Evolutionary conservation across 1,140 invertebrate species (phyloP).

Genomic region (Drosophila sp.): DNA sequence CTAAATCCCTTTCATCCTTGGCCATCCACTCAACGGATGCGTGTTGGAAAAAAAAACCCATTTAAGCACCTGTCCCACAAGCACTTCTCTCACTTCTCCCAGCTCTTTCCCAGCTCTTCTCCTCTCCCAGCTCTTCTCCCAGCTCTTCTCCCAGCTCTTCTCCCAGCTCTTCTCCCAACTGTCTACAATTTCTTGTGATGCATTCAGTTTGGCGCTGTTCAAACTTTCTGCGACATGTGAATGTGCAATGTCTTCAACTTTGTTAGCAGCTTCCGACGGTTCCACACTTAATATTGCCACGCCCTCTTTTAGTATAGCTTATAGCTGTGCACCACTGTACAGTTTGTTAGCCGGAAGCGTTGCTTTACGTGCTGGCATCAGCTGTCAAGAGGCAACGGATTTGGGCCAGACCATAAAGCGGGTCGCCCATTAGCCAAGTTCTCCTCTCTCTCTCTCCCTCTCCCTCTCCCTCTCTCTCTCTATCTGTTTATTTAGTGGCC

Average conservation of each 20-base stretch:
- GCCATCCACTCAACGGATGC: constrained; percentile 10
- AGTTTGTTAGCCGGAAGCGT: constrained; percentile 64
- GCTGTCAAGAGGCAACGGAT: constrained; percentile 73
- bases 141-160: neutral
- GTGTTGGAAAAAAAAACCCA: constrained; percentile 62
- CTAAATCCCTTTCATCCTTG: constrained; percentile 19
- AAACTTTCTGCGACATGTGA: constrained; percentile 33
- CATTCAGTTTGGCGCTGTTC: constrained; percentile 13
- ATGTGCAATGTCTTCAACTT: constrained; percentile 55
- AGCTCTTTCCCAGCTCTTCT: neutral
- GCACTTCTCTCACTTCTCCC: neutral
- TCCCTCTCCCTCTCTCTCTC: neutral
- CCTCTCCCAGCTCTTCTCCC: neutral
- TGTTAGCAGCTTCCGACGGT: constrained; percentile 65
- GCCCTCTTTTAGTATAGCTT: neutral
- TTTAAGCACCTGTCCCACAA: constrained; percentile 46
- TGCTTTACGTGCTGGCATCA: constrained; percentile 69
- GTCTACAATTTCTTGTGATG: constrained; percentile 3
- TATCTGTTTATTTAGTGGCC: constrained; percentile 74
- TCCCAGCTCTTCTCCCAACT: neutral
- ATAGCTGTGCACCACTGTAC: neutral
- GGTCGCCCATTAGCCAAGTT: constrained; percentile 60
- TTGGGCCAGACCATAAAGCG: constrained; percentile 43
- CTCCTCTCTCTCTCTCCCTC: neutral
- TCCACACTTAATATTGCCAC: constrained; percentile 36